These are phyloP conservation scores for Acrobasis consociella DNA, from an alignment of 2,888 invertebrate species.

Conservation along the genomic window DNA sequence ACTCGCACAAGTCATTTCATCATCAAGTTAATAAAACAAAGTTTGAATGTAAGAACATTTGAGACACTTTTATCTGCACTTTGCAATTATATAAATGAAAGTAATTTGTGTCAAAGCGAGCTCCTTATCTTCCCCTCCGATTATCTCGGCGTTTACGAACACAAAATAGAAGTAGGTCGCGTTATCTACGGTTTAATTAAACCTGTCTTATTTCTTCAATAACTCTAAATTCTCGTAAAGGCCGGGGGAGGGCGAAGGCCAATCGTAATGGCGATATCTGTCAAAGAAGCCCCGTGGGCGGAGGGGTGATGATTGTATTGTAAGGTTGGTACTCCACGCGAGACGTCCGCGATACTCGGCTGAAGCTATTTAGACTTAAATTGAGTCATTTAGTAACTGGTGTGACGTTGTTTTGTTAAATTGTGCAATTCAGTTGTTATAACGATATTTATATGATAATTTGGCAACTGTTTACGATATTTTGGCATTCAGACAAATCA, in stretches of 20 bases:
- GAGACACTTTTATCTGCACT: background rate
- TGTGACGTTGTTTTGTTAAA: no score
- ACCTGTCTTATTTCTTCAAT: constrained; percentile 10
- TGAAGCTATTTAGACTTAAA: no score
- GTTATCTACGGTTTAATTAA: constrained; percentile 19
- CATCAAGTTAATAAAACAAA: no score
- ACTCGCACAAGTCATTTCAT: no score
- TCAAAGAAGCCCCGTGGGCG: constrained; percentile 24
- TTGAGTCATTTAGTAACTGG: no score
- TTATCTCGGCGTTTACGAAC: background rate
- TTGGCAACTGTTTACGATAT: no score
- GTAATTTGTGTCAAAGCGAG: background rate
- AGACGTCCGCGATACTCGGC: no score
- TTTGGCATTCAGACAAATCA: no score
- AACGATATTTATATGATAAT: no score
- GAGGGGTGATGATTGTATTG: constrained; percentile 24
- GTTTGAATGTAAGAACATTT: background rate
- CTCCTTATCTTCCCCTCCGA: background rate
- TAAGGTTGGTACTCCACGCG: constrained; percentile 9
- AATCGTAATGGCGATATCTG: constrained; percentile 30
- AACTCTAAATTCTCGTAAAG: constrained; percentile 19
- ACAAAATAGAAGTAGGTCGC: background rate
- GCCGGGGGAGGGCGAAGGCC: constrained; percentile 4
- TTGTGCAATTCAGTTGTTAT: no score
- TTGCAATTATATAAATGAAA: background rate